These are phyloP conservation scores for Astyanax mexicanus DNA, from an alignment of 2,797 vertebrate species.

Conservation along the genomic window DNA sequence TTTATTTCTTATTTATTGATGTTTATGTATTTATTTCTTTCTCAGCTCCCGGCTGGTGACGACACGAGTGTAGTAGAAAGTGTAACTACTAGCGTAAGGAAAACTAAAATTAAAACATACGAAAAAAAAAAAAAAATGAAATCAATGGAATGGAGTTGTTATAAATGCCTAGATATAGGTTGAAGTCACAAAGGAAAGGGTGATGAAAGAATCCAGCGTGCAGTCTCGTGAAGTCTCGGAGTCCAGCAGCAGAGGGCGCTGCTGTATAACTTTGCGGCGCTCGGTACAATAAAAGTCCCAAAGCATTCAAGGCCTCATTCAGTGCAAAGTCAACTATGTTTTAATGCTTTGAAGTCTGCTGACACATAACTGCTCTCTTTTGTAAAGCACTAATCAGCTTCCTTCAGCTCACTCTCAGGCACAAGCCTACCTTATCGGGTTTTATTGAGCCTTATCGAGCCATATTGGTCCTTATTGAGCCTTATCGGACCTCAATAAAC, in stretches of 20 bases:
- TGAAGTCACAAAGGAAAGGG: not conserved
- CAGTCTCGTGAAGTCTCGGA: not conserved
- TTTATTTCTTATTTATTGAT: too few species aligned
- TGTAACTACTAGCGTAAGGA: conserved; percentile 14
- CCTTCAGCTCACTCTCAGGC: not conserved
- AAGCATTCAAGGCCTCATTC: conserved; percentile 31
- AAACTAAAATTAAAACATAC: not conserved
- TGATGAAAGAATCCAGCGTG: not conserved
- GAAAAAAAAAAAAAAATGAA: too few species aligned
- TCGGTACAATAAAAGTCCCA: conserved; percentile 7
- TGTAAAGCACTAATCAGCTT: conserved; percentile 35
- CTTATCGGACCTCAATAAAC: too few species aligned
- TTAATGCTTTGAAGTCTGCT: conserved; percentile 40
- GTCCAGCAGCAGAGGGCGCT: conserved; percentile 53
- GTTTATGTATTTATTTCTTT: too few species aligned
- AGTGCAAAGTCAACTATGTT: conserved; percentile 32
- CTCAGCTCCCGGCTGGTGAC: conserved; percentile 18
- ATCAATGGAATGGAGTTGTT: conserved; percentile 13
- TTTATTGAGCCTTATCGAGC: too few species aligned
- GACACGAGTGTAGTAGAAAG: conserved; percentile 12
- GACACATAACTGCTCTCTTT: conserved; percentile 37
- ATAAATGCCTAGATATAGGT: not conserved
- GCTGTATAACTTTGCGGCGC: conserved; percentile 41
- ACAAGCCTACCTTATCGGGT: too few species aligned
- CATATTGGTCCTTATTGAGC: too few species aligned